Conservation (phyloP, 2,113 vertebrate genomes). For the Microtus ochrogaster region DNA sequence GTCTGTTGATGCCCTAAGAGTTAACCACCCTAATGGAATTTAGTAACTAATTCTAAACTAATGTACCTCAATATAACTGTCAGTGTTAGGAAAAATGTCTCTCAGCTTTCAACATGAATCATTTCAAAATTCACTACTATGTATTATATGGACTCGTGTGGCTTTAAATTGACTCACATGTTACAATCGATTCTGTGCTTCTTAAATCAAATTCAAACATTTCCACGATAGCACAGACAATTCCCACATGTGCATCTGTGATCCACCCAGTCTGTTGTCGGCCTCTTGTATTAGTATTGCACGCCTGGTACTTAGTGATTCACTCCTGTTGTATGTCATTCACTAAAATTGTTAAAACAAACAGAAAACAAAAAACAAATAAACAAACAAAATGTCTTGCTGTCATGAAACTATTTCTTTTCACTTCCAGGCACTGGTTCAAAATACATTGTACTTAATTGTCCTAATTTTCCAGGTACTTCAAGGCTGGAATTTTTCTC, state of each 20-base stretch:
- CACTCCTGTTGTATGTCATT: not conserved
- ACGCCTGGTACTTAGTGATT: not conserved
- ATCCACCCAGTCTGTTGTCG: rapidly evolving
- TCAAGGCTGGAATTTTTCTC: not conserved
- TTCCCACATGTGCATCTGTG: not conserved
- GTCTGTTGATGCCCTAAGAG: not conserved
- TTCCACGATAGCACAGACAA: not conserved
- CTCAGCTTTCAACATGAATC: not conserved
- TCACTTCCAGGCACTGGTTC: not conserved
- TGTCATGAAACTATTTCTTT: not conserved
- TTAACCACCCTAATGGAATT: not conserved
- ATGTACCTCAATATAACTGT: not conserved
- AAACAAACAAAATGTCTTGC: not conserved
- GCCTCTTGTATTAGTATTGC: not conserved
- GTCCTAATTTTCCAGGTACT: not conserved
- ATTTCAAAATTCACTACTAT: not conserved
- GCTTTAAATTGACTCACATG: not conserved
- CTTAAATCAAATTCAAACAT: not conserved
- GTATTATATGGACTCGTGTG: not conserved
- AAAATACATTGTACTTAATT: not conserved
- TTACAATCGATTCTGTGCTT: not conserved
- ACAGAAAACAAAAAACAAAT: too few species aligned
- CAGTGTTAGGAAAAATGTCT: not conserved
- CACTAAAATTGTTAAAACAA: not conserved
- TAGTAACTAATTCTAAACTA: not conserved